Evolutionary conservation across 2,113 vertebrate genomes (phyloP), one percentile per base, ranked within the genome.

Genomic region (Xenus cinereus): DNA sequence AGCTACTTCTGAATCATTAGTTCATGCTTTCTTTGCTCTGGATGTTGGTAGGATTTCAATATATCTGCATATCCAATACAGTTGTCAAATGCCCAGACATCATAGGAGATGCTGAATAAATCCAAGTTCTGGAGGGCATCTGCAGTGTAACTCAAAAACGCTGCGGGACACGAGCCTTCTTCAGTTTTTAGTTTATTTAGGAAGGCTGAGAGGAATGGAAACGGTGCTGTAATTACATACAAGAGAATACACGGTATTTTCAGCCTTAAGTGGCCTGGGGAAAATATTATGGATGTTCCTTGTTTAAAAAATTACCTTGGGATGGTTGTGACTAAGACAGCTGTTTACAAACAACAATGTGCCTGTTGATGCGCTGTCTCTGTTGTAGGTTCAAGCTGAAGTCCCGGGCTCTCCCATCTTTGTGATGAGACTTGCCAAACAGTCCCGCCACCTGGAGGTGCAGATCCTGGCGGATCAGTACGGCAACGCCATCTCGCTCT

Each of bases 401-500:
- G 99, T 99, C 16, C 99, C 99, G 2, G 99, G 99, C 41, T 99
- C 99, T 2, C 99, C 99, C 13, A 99, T 99, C 96, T 99, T 99
- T 35, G 98, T 99, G 41, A 99, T 99, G 99, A 98, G 98, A 91
- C 97, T 99, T 13, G 99, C 99, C 92, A 99, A 99, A 66, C 99
- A 99, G 54, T 99, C 99, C 8, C 99, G 99, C 30, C 99, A 99
- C 90, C 95, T 99, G 78, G 99, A 99, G 96, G 99, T 99, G 53
- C 99, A 99, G 98, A 99, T 99, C 96, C 97, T 99, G 89, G 99
- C 99, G 8, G 99, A 99, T 95, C 99, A 99, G 56, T 99, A 99
- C 1, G 99, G 99, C 90, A 99, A 99, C 9, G 99, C 99, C 84
- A 99, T 99, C 97, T 99, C 99, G 22, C 98, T 99, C 84, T 99